A percentile compares a stretch with the other conserved stretches of the same genome.
These are phyloP conservation scores for Trichonephila inaurata DNA, from an alignment of 1,140 invertebrate genomes.

Conservation along the genomic window DNA sequence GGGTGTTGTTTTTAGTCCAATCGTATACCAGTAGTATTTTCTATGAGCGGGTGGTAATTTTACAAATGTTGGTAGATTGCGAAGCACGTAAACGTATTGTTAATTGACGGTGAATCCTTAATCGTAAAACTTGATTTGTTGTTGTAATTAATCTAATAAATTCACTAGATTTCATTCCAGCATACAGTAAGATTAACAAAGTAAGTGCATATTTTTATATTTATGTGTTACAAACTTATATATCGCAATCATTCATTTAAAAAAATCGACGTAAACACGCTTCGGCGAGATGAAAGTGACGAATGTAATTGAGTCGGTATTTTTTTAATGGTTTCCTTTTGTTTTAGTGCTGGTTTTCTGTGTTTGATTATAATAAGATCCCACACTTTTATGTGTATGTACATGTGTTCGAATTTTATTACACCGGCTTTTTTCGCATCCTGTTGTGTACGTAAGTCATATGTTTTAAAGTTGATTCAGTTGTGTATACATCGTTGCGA, in stretches of 20 bases:
- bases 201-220: not conserved
- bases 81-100: not conserved
- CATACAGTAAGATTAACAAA: not conserved
- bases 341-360: too few relatives aligned
- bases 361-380: too few relatives aligned
- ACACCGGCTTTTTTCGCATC: too few relatives aligned
- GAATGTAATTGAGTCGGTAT: too few relatives aligned
- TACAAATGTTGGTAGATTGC: constrained; percentile 28
- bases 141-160: not conserved
- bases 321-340: too few relatives aligned
- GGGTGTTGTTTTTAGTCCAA: constrained; percentile 33
- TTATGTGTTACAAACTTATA: not conserved
- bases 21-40: not conserved
- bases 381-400: too few relatives aligned
- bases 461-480: too few relatives aligned
- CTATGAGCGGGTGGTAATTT: constrained; percentile 1
- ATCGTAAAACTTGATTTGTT: not conserved
- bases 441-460: too few relatives aligned
- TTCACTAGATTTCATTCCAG: not conserved
- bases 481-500: too few relatives aligned
- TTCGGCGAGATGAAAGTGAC: not conserved
- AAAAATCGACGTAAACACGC: not conserved
- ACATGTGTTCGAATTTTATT: too few relatives aligned
- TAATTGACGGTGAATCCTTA: not conserved
- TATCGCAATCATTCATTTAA: not conserved